Percentiles rank a stretch among this genome's conserved stretches.
phyloP scores from a whole-genome alignment of 2,797 vertebrate genomes.

The Pangasius djambal region DNA sequence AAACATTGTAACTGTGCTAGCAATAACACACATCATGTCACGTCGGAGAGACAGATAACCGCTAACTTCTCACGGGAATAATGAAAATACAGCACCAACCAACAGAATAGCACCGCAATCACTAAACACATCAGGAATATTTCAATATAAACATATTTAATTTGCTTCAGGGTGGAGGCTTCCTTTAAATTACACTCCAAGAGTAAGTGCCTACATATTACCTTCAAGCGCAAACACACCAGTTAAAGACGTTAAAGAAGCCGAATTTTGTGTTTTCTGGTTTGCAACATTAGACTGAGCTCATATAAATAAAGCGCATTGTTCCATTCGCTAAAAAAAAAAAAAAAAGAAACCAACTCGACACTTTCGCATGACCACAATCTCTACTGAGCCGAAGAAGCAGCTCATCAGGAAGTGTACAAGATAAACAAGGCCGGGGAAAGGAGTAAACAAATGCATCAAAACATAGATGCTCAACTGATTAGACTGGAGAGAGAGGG shows the following conservation, averaged over 20 bases:
- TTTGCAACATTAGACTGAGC: conserved; percentile 59
- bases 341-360: conserved; percentile 14
- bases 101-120: not conserved
- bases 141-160: not conserved
- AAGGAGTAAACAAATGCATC: conserved; percentile 63
- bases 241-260: conserved; percentile 16
- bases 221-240: not conserved
- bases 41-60: not conserved
- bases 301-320: conserved; percentile 65
- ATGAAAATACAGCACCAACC: not conserved
- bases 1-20: not conserved
- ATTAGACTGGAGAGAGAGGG: conserved; percentile 60
- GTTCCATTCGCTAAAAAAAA: conserved; percentile 2
- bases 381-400: conserved; percentile 49
- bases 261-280: conserved; percentile 16
- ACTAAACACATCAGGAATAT: not conserved
- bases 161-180: not conserved
- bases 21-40: not conserved
- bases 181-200: not conserved
- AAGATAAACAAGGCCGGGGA: conserved; percentile 69
- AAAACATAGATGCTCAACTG: conserved; percentile 60
- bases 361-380: conserved; percentile 44
- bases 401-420: conserved; percentile 66
- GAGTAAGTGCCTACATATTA: not conserved
- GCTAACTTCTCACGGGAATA: not conserved